These are phyloP conservation scores for Oithona nana DNA, from an alignment of 2,888 invertebrate genomes.

Conservation along the genomic window DNA sequence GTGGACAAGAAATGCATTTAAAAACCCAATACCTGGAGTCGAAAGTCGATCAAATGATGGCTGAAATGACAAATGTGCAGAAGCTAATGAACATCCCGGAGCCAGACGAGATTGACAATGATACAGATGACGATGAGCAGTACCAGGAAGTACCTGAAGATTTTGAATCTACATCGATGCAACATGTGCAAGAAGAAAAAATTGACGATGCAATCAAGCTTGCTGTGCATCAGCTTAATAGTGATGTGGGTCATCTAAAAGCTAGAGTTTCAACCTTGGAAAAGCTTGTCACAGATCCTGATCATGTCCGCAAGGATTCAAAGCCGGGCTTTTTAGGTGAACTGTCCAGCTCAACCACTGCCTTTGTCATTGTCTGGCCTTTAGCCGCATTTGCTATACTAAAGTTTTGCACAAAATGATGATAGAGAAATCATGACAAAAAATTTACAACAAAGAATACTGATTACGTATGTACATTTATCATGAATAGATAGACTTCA, in stretches of 20 bases:
- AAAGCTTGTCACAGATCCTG: neutral
- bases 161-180: neutral
- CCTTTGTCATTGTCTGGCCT: neutral
- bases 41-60: neutral
- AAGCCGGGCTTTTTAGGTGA: neutral
- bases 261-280: neutral
- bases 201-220: neutral
- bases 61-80: neutral
- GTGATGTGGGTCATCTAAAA: neutral
- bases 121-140: neutral
- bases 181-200: neutral
- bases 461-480: no score
- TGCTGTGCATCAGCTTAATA: neutral
- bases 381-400: neutral
- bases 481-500: no score
- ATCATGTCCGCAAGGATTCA: neutral
- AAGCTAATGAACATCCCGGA: neutral
- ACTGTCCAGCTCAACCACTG: neutral
- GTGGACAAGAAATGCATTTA: neutral
- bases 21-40: neutral
- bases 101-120: no score
- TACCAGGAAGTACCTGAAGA: no score
- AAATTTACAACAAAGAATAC: no score
- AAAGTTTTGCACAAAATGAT: neutral
- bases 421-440: neutral